Evolutionary conservation across 2,113 vertebrate species (phyloP).

Genomic region (Scophthalmus maximus): DNA sequence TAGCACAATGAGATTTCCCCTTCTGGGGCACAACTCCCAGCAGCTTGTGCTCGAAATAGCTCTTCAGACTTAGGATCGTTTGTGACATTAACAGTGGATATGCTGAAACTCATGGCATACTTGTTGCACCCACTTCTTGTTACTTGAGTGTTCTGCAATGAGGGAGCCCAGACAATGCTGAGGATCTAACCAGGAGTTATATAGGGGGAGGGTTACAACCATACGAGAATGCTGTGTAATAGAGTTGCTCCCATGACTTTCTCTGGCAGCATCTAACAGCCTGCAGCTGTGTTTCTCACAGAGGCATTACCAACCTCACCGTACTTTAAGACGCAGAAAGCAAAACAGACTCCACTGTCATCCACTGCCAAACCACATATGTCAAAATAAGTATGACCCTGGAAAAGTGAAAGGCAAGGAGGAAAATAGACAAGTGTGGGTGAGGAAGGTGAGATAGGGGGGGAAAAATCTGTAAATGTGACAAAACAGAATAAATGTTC

Average conservation of each 20-base stretch:
- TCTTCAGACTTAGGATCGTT: constrained; percentile 6
- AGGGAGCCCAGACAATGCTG: constrained; percentile 29
- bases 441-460: constrained; percentile 38
- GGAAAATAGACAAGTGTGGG: constrained; percentile 73
- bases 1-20: constrained; percentile 61
- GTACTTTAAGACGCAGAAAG: constrained; percentile 66
- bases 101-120: constrained; percentile 1
- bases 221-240: constrained; percentile 68
- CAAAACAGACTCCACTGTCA: constrained; percentile 62
- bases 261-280: constrained; percentile 68
- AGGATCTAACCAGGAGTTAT: constrained; percentile 31
- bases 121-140: background rate
- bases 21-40: background rate
- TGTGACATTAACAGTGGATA: too few relatives aligned
- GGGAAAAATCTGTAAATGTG: constrained; percentile 45
- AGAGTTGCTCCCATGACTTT: constrained; percentile 73
- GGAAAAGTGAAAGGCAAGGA: constrained; percentile 59
- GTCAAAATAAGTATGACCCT: constrained; percentile 71
- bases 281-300: constrained; percentile 79
- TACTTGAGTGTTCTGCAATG: background rate
- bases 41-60: constrained; percentile 5
- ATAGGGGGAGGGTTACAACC: constrained; percentile 40
- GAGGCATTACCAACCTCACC: constrained; percentile 71
- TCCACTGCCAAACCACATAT: constrained; percentile 76
- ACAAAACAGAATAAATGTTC: constrained; percentile 45